Evolutionary conservation across 1,140 invertebrate species (phyloP), one percentile per base, ranked within the genome.

Genomic region (Drosophila navojoa): DNA sequence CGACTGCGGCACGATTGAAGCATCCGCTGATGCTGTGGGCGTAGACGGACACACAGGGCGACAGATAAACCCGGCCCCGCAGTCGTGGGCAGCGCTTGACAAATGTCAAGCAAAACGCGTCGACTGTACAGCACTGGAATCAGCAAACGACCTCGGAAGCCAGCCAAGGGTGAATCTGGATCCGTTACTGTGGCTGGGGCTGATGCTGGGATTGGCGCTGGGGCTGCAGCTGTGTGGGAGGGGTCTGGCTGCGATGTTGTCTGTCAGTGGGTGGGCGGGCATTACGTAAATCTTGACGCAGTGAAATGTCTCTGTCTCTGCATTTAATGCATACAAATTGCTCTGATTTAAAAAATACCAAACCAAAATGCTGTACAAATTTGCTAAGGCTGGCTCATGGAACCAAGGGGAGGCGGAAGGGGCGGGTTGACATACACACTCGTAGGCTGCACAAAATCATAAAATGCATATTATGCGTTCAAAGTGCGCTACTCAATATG

Each of bases 321-420:
- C 82, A 87, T 76, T 87, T 82, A 87, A 87, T 87, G 82, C 84
- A 87, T 87, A 87, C 82, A 89, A 87, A 89, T 87, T 87, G 84
- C 57, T 79, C 66, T 79, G 79, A 82, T 89, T 87, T 89, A 70
- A 68, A 42, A 19, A 58, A 54, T 58, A 42, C 70, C 53, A 76
- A 73, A 32, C 38, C 29, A 35, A 79, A 81, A 82, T 42, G 70
- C 52, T 75, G 62, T 61, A 54, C 77, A 81, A 85, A 75, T 85
- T 79, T 71, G 70, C 60, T 35, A 35, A 62, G 71, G 53, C 78
- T 58, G 58, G 42, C 53, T 35, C n/a, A 22, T 3, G 29, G 55
- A 29, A 27, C 44, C 25, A 55, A 60, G 69, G 63, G 69, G 62
- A 49, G 72, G 58, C 62, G 55, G n/a, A n/a, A n/a, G 62, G 44